Base-by-base conservation (phyloP, 2,113 vertebrate genomes). In the Clarias gariepinus region DNA sequence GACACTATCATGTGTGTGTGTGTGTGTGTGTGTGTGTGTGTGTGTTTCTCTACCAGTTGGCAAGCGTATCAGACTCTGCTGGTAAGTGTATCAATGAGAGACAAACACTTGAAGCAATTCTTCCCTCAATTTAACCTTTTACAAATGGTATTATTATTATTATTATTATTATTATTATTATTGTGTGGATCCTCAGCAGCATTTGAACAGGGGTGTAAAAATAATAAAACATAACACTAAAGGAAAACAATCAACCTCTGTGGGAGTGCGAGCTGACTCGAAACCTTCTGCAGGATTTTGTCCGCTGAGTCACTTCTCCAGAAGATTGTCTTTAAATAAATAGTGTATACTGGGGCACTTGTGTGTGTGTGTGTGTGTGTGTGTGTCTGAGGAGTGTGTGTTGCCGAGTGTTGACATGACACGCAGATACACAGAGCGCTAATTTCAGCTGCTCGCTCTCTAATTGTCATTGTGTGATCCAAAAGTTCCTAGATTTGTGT, bases 401-500 rank as follows among this genome's bases (percentile, higher is more conserved):
- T 23, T 23, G 19, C 61, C 66, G 23, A 66, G 47, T 85, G 25
- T 25, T 77, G 83, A 85, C 73, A 61, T 25, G n/a, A 64, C 82
- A 84, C 6, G 8, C 78, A 25, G 74, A 55, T 85, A 74, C 84
- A 68, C 36, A 16, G 60, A 55, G n/a, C 16, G n/a, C 74, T 68
- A 52, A 60, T 81, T 86, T 55, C 73, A 69, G 81, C 23, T 66
- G 8, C 58, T 57, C 30, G 1, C 61, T 80, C 63, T 85, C 19
- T 86, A 86, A 81, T 81, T 81, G 77, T 5, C 1, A n/a, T 52
- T 86, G 84, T 80, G 77, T 69, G 52, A 86, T 86, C 84, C 84
- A 85, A 30, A 13, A 55, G 19, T 64, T 47, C 28, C 64, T 33
- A 57, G 7, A 25, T 30, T 4, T 61, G 58, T 81, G 58, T 36